Evolutionary conservation across 2,797 vertebrate species (phyloP).

Genomic region (Danio tinwini): DNA sequence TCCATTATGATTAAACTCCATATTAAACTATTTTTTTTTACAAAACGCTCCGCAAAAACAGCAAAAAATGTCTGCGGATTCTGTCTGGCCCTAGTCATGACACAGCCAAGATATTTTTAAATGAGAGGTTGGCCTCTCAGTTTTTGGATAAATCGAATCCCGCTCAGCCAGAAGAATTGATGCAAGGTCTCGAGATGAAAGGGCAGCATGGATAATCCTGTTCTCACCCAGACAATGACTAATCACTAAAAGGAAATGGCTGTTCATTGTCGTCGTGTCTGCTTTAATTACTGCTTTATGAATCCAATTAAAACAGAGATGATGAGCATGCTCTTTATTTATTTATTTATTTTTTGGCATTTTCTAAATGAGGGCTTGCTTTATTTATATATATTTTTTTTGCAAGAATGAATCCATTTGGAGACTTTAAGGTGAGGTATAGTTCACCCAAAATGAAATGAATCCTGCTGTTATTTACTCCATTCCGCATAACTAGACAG

Average conservation of each 20-base stretch:
- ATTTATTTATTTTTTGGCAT: background rate
- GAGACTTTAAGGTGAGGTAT: background rate
- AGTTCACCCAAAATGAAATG: background rate
- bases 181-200: conserved; percentile 33
- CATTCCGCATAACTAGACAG: background rate
- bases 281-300: conserved; percentile 33
- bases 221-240: conserved; percentile 38
- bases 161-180: conserved; percentile 20
- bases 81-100: background rate
- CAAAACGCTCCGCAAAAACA: too few species aligned
- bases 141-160: conserved; percentile 1
- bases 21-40: too few species aligned
- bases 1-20: too few species aligned
- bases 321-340: conserved; percentile 1
- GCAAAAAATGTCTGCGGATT: too few species aligned
- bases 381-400: conserved; percentile 33
- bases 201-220: conserved; percentile 43
- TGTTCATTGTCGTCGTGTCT: conserved; percentile 9
- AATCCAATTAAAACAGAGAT: conserved; percentile 31
- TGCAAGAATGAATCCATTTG: conserved; percentile 1
- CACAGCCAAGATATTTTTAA: background rate
- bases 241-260: conserved; percentile 30
- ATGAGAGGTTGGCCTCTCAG: background rate
- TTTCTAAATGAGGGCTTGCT: background rate
- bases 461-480: background rate